These are phyloP conservation scores for Drosophila nikananu DNA, from an alignment of 1,140 invertebrate genomes.

Conservation along the genomic window DNA sequence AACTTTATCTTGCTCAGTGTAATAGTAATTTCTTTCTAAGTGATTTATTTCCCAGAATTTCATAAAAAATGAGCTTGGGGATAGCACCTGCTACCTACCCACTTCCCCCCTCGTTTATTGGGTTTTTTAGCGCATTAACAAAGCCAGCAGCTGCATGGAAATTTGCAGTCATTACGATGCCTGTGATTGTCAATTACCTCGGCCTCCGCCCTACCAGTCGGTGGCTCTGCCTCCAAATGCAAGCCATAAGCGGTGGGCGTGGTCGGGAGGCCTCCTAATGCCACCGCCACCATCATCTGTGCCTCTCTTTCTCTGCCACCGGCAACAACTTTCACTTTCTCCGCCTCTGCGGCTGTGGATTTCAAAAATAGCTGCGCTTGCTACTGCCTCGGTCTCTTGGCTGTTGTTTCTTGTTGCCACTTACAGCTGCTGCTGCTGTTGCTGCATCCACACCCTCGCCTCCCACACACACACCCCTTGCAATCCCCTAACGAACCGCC, in stretches of 20 bases:
- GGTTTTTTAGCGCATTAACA: slow-evolving; percentile 31
- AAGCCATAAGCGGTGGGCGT: slow-evolving; percentile 64
- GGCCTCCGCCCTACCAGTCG: not conserved
- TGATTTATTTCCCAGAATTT: slow-evolving; percentile 29
- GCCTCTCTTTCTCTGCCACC: slow-evolving; percentile 22
- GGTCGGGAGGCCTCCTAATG: slow-evolving; percentile 38
- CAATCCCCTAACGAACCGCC: slow-evolving; percentile 34
- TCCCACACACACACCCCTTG: not conserved
- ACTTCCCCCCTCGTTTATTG: slow-evolving; percentile 15
- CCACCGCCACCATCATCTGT: slow-evolving; percentile 11
- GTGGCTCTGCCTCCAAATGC: slow-evolving; percentile 43
- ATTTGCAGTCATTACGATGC: slow-evolving; percentile 48
- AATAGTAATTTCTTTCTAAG: not conserved
- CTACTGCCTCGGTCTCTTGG: slow-evolving; percentile 16
- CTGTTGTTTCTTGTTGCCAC: slow-evolving; percentile 21
- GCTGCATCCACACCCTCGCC: slow-evolving; percentile 11
- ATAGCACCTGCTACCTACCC: slow-evolving; percentile 17
- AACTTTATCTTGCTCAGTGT: not conserved
- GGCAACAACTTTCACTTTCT: slow-evolving; percentile 76
- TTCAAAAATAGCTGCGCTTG: slow-evolving; percentile 51
- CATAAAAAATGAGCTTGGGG: not conserved
- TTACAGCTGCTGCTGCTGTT: slow-evolving; percentile 29
- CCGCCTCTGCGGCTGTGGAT: slow-evolving; percentile 36
- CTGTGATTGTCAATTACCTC: slow-evolving; percentile 46
- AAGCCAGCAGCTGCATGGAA: slow-evolving; percentile 33